Conservation (phyloP, 2,797 vertebrate species). For the Centropyge bicolor region DNA sequence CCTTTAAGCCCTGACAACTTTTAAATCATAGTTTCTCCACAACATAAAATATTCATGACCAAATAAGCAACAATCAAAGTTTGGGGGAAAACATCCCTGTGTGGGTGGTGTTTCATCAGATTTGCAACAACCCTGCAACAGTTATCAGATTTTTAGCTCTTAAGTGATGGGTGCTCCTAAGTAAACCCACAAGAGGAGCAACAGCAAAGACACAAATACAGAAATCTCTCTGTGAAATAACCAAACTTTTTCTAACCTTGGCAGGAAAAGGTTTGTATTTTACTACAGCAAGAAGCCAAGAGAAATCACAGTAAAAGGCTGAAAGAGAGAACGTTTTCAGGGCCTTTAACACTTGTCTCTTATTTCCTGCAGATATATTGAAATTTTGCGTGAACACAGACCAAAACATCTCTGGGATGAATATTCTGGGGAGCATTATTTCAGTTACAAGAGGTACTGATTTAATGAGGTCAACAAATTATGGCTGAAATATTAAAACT, state of each 20-base stretch:
- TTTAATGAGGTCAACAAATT: neutral
- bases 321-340: too few species aligned
- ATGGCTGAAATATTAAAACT: neutral
- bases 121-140: neutral
- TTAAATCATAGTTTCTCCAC: conserved; percentile 8
- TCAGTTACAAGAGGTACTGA: conserved; percentile 92
- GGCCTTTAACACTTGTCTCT: neutral
- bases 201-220: neutral
- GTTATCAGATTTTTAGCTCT: neutral
- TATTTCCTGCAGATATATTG: conserved; percentile 89
- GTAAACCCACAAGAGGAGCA: too few species aligned
- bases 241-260: neutral
- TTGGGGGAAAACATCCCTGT: neutral
- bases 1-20: neutral
- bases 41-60: neutral
- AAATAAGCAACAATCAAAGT: neutral
- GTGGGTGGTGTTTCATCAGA: neutral
- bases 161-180: neutral
- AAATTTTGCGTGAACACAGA: conserved; percentile 91
- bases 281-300: neutral
- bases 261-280: neutral
- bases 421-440: conserved; percentile 92
- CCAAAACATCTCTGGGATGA: conserved; percentile 94
- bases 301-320: neutral
- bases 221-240: neutral